A percentile compares a stretch with the other conserved stretches of the same genome.
phyloP scores from a whole-genome alignment of 30 jellyfish, hydroid and myxozoan genomes.

The Hydractinia symbiolongicarpus region DNA sequence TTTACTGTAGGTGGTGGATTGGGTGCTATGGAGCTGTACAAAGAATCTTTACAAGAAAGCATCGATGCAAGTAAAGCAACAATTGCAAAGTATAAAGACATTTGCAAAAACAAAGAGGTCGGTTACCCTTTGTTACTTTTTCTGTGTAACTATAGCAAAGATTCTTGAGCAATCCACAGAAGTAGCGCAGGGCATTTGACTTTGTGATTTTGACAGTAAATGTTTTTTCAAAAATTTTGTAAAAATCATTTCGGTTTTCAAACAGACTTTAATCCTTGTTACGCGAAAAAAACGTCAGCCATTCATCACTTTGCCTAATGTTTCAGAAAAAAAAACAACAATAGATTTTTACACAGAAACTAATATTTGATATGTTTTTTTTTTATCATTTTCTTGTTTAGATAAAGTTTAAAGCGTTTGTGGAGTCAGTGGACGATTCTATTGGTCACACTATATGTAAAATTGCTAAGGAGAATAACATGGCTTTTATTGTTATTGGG shows the following conservation, averaged over 20 bases:
- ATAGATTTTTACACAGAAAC: too few species aligned
- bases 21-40: constrained; percentile 37
- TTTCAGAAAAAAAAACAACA: too few species aligned
- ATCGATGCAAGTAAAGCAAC: constrained; percentile 36
- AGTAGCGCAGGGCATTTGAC: too few species aligned
- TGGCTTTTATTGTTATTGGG: constrained; percentile 8
- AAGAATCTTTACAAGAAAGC: constrained; percentile 40
- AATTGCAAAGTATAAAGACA: constrained; percentile 28
- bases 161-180: too few species aligned
- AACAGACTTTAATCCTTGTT: too few species aligned
- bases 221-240: too few species aligned
- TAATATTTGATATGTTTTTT: too few species aligned
- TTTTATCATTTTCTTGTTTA: background rate
- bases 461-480: constrained; percentile 52
- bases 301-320: too few species aligned
- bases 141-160: too few species aligned
- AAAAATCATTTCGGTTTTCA: too few species aligned
- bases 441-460: constrained; percentile 63
- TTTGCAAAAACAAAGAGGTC: constrained; percentile 24
- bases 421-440: background rate
- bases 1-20: constrained; percentile 43
- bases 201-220: too few species aligned
- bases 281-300: too few species aligned
- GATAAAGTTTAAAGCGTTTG: background rate
- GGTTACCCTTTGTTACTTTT: background rate